These are phyloP conservation scores for Caenorhabditis auriculariae DNA, from an alignment of 2,888 invertebrate species.

Conservation along the genomic window DNA sequence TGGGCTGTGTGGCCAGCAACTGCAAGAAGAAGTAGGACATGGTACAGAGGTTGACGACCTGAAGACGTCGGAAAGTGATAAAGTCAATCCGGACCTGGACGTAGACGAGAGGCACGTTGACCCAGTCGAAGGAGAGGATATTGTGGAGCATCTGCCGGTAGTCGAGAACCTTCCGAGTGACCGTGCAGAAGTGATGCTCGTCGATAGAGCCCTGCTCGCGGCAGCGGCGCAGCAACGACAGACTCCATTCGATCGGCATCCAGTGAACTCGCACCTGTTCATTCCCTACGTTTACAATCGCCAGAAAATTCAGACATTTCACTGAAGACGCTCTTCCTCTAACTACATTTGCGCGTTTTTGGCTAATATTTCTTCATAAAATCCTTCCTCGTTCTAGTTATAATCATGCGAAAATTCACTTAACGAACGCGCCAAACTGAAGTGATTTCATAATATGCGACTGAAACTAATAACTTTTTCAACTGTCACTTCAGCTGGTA, in stretches of 20 bases:
- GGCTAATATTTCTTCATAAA: too few relatives aligned
- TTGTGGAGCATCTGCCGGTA: slow-evolving; percentile 45
- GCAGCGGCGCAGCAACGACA: slow-evolving; percentile 14
- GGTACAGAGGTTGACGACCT: slow-evolving; percentile 34
- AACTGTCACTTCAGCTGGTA: too few relatives aligned
- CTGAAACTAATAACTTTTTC: too few relatives aligned
- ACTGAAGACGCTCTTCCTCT: too few relatives aligned
- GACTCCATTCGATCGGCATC: slow-evolving; percentile 46
- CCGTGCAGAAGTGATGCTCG: slow-evolving; percentile 17
- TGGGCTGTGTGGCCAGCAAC: slow-evolving; percentile 34
- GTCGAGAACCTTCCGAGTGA: slow-evolving; percentile 28
- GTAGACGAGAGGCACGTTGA: slow-evolving; percentile 46
- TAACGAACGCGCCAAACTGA: too few relatives aligned
- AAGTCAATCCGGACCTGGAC: slow-evolving; percentile 25
- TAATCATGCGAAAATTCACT: too few relatives aligned
- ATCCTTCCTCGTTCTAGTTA: too few relatives aligned
- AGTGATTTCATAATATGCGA: too few relatives aligned
- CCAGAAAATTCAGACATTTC: too few relatives aligned
- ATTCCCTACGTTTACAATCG: too few relatives aligned
- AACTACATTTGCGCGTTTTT: too few relatives aligned
- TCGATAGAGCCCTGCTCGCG: slow-evolving; percentile 16
- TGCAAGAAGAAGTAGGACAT: slow-evolving; percentile 35
- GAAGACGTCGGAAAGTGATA: neutral
- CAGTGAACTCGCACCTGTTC: slow-evolving; percentile 29
- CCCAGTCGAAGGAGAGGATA: slow-evolving; percentile 43